Evolutionary conservation across 1,140 invertebrate genomes (phyloP), one percentile per base, ranked within the genome.

Genomic region (Pinna nobilis): DNA sequence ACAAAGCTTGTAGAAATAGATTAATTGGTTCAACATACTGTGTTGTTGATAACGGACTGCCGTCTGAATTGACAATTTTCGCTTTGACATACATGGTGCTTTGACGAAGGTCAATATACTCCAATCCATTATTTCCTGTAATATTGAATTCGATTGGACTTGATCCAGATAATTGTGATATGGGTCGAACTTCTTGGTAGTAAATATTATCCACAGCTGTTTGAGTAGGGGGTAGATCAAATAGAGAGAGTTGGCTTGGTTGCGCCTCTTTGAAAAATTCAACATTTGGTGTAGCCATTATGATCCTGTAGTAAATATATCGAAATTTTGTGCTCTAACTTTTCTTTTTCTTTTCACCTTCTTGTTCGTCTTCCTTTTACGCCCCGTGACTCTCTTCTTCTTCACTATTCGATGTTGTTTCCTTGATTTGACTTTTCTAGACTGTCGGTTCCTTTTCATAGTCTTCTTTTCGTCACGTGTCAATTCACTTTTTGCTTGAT

Each of bases 171-270:
- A 77, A 6, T 49, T 77, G 70, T 30, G 70, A 73, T 7, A 65
- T 77, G 4, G 70, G 66, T 47, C 55, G 55, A 20, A 78, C 63
- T 55, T 72, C 61, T 25, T 78, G 70, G 59, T 69, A 74, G 23
- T 70, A 70, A 3, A 70, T 57, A 20, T 66, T 60, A 25, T 78
- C 71, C 30, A 75, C 60, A 0, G 60, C 73, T n/a, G 73, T 69
- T 39, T 75, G 73, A 20, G 60, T 69, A 9, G n/a, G 51, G 18
- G 76, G 76, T 55, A 73, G 25, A 20, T 69, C 47, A 32, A 78
- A 74, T 32, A 78, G n/a, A 50, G 35, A 49, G 18, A 70, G 47
- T 50, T 51, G 18, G 23, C 63, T 70, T 3, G 70, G 71, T 53
- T 71, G 68, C 18, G 55, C 47, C 37, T 78, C 76, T 33, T 41